phyloP scores from a whole-genome alignment of 2,113 vertebrate species.

The Trichomycterus rosablanca region DNA sequence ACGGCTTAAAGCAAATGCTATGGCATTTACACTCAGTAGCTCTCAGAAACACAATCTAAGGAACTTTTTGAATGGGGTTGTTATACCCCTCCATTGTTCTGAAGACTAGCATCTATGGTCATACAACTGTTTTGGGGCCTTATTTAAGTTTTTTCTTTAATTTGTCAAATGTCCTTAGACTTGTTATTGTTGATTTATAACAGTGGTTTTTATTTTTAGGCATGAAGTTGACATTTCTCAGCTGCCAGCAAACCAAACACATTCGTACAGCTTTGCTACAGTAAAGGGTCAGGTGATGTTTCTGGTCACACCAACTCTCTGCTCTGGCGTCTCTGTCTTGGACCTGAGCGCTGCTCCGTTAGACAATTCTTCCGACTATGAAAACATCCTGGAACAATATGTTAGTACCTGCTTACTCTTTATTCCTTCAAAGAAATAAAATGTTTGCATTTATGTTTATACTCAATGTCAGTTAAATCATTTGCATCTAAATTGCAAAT shows the following conservation, averaged over 20 bases:
- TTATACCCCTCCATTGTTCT: no score
- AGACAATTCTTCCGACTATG: conserved; percentile 69
- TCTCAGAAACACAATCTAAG: no score
- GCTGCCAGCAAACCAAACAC: conserved; percentile 68
- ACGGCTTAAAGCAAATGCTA: no score
- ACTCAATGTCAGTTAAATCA: no score
- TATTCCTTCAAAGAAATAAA: background rate
- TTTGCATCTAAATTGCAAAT: no score
- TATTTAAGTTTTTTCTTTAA: no score
- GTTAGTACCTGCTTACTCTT: conserved; percentile 64
- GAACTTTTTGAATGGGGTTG: no score
- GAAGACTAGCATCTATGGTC: no score
- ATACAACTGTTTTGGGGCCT: no score
- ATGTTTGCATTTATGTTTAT: no score
- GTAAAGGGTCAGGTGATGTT: conserved; percentile 76
- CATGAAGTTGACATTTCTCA: conserved; percentile 79
- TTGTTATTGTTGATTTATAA: conserved; percentile 10
- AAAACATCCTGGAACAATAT: conserved; percentile 70
- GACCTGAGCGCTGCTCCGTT: conserved; percentile 78
- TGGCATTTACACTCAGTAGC: no score
- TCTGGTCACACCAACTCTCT: conserved; percentile 74
- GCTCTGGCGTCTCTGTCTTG: conserved; percentile 79
- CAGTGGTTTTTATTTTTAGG: conserved; percentile 59
- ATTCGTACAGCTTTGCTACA: conserved; percentile 70
- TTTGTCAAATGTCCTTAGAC: no score